Conservation (phyloP, 2,113 vertebrate genomes). For the Callospermophilus lateralis region DNA sequence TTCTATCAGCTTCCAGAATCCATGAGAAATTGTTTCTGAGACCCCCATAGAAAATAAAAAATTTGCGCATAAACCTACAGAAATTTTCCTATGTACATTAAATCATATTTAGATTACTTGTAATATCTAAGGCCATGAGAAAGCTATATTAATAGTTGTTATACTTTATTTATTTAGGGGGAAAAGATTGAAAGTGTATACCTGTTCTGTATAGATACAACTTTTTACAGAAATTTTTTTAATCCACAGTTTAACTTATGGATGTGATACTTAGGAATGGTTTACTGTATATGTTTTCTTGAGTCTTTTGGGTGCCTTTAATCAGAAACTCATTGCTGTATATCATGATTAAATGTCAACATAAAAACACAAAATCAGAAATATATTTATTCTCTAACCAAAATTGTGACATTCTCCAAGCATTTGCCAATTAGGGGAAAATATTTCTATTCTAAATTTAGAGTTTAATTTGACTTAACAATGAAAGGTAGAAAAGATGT, state of each 20-base stretch:
- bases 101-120: neutral
- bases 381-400: neutral
- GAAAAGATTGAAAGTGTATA: neutral
- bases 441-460: neutral
- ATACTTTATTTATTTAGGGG: neutral
- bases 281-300: neutral
- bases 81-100: neutral
- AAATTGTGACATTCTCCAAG: neutral
- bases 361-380: neutral
- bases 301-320: neutral
- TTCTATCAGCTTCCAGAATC: neutral
- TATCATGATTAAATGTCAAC: neutral
- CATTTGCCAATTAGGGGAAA: neutral
- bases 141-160: neutral
- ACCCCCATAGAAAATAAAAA: neutral
- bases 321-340: neutral
- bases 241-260: neutral
- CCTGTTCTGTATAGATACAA: neutral
- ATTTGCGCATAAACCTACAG: neutral
- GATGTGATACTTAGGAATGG: neutral
- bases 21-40: neutral
- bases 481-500: neutral
- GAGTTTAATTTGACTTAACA: neutral
- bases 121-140: neutral
- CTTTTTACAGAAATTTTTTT: neutral